Evolutionary conservation across 2,888 invertebrate genomes (phyloP), one percentile per base, ranked within the genome.

Genomic region (Melanargia galathea): DNA sequence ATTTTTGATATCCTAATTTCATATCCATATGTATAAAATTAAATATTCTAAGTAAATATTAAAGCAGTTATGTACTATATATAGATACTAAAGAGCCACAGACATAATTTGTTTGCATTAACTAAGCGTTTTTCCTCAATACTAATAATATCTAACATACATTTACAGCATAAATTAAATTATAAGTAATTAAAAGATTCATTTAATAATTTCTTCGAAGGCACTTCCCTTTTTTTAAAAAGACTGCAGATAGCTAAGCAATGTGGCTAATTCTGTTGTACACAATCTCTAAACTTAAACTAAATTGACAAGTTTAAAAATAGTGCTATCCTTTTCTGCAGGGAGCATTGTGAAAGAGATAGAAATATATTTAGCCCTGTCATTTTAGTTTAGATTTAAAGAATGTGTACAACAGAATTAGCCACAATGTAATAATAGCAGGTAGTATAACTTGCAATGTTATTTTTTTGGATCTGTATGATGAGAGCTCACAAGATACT

Each of bases 161-260:
- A 35, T 35, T 3, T 30, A 13, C 11, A 51, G 11, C 49, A 51
- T 46, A 16, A n/a, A 30, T 30, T 26, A 26, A 26, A 4, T 26
- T 30, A 30, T 4, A 8, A 11, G 20, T 45, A 45, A n/a, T n/a
- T n/a, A n/a, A n/a, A 45, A 45, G 20, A 20, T 45, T 45, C 26
- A 24, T 7, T 20, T 45, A 16, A 24, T 16, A 3, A n/a, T 55
- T 38, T 60, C n/a, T 48, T 56, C 38, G 38, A 63, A 66, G 65
- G 65, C 63, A 66, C 60, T 66, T 66, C 33, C 59, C 59, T 38
- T 52, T 45, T 33, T 16, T n/a, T n/a, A n/a, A 35, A 45, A 48
- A 24, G 4, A n/a, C 26, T 45, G 40, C 30, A n/a, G 55, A 2
- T 22, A 16, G 24, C 40, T 13, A n/a, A n/a, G n/a, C n/a, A n/a